Conservation (phyloP, 2,113 vertebrate species). For the Ameiurus melas region DNA sequence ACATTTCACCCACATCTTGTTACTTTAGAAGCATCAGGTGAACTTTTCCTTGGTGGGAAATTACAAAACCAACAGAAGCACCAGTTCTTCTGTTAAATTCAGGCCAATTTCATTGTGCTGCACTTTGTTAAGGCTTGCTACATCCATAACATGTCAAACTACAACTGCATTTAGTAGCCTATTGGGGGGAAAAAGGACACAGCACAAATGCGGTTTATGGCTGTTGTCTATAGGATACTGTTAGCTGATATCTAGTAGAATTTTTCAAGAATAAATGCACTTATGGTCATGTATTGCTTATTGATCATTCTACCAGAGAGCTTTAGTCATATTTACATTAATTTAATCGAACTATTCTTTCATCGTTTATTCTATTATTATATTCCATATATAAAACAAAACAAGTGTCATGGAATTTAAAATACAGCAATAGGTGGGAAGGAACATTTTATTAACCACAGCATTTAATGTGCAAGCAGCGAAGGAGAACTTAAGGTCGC, state of each 20-base stretch:
- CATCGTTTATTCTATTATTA: neutral
- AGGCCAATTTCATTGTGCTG: constrained; percentile 29
- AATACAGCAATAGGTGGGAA: neutral
- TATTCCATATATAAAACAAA: neutral
- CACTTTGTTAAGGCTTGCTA: constrained; percentile 33
- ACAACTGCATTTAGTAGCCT: constrained; percentile 41
- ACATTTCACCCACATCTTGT: neutral
- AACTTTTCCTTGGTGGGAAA: constrained; percentile 35
- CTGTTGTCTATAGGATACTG: neutral
- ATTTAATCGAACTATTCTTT: neutral
- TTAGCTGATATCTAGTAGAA: neutral
- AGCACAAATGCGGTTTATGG: neutral
- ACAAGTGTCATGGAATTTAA: neutral
- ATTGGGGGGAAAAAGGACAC: neutral
- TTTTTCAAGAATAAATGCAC: neutral
- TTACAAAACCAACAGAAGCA: constrained; percentile 10
- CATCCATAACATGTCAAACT: constrained; percentile 45
- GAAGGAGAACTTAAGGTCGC: constrained; percentile 17
- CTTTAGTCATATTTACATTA: neutral
- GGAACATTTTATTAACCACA: neutral
- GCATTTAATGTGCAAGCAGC: neutral
- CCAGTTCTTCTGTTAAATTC: constrained; percentile 35
- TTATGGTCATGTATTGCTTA: neutral
- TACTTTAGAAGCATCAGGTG: constrained; percentile 7
- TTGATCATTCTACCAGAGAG: neutral